Evolutionary conservation across 2,113 vertebrate genomes (phyloP), one percentile per base, ranked within the genome.

Genomic region (Spheniscus mendiculus): DNA sequence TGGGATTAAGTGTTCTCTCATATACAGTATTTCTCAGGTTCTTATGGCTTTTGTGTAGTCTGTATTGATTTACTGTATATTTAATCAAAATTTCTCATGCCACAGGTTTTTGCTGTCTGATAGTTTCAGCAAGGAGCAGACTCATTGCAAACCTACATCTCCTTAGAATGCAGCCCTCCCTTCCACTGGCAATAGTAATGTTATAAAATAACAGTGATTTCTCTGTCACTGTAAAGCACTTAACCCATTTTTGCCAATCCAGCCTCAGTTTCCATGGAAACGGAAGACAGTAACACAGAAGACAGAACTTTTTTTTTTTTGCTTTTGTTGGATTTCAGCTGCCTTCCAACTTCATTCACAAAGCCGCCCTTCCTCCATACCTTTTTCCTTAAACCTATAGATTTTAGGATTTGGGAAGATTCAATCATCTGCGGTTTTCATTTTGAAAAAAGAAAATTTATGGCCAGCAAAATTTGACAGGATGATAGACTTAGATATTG

Each of bases 181-280:
- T 88, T 97, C 70, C 79, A 94, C 62, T 89, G 73, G 38, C 86
- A 97, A 78, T 92, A 93, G 79, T 95, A 96, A 96, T 96, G 94
- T 55, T 91, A 93, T 96, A 97, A 98, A 98, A 98, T 98, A 98
- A 97, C 81, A 93, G 81, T 97, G 94, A 98, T 98, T 98, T 98
- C 94, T 98, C 95, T 96, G 97, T 96, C 97, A 96, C 94, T 97
- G 96, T 95, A 97, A 97, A 98, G 90, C 94, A 97, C 95, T 98
- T 97, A 95, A 91, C 93, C 91, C 89, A 82, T 93, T 97, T 98
- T 98, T 98, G 97, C 86, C 97, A 98, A 97, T 74, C 93, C 96
- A 94, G 78, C 73, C 94, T 98, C 53, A 42, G 97, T 98, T 98
- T 97, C 98, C 97, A 97, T 97, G 97, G 98, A 96, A 97, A 98